Base-by-base conservation (phyloP, 1,140 invertebrate genomes). In the silkworm (Bombyx mori) region DNA sequence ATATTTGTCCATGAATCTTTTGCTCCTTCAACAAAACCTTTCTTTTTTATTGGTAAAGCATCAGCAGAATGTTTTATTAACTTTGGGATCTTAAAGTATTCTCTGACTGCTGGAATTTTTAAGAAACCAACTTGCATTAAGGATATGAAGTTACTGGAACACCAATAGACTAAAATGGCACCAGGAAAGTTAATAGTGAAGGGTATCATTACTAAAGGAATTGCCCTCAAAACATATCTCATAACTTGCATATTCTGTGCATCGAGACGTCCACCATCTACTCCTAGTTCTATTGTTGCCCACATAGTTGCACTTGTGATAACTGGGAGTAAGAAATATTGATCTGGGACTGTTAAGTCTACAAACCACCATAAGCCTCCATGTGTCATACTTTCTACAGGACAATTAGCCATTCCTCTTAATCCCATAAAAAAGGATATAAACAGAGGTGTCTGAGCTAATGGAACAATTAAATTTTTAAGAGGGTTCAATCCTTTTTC, bases 301-400 rank as follows among this genome's bases (percentile, higher is more conserved):
- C 89, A 92, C 60, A 99, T 78, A 5, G 97, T 98, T 1, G 89
- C 69, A 80, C 92, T 92, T 2, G 97, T 98, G 49, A 98, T 86
- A 0, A 98, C 1, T 3, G 98, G 98, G 57, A 99, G 84, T 18
- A 95, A 60, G 73, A 94, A 99, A 82, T 91, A 97, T 8, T 97
- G 97, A 90, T 99, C 98, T 42, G 93, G 86, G 7, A 96, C 66
- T 5, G 96, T 97, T 9, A 99, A 90, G 90, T 99, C 96, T 1
- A 90, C 89, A 78, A 99, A 98, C 98, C 98, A 99, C 54, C 89
- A 93, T 0, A 97, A 60, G 4, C 98, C 98, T n/a, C 98, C 98
- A 22, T 90, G 85, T 61, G 91, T 91, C 90, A 99, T 90, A 78
- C 95, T 97, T 56, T 96, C 94, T 8, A 99, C 92, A 2, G 97